A percentile compares a stretch with the other conserved stretches of the same genome.
phyloP scores from a whole-genome alignment of 2,888 invertebrate species.

The Eupithecia subfuscata region DNA sequence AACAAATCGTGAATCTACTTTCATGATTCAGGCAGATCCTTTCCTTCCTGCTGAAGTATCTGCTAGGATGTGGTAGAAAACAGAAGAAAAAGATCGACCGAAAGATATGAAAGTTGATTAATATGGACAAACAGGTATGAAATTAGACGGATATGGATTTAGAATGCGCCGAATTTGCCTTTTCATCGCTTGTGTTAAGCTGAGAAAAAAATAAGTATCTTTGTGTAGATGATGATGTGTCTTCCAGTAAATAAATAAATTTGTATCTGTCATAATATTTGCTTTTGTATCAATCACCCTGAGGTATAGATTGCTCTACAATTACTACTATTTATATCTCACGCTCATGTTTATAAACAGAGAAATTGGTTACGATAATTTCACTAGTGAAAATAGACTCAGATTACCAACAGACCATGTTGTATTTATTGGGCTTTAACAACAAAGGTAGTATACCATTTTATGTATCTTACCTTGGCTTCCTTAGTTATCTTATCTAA shows the following conservation, averaged over 20 bases:
- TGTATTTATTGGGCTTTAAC: conserved; percentile 5
- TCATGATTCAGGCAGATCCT: conserved; percentile 68
- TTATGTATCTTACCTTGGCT: conserved; percentile 10
- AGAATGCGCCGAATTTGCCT: conserved; percentile 23
- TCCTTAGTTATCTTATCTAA: conserved; percentile 10
- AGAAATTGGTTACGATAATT: conserved; percentile 3
- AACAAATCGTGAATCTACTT: conserved; percentile 48
- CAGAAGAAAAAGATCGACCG: conserved; percentile 75
- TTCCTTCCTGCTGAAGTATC: conserved; percentile 73
- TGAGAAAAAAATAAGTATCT: background rate
- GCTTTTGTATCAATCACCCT: background rate
- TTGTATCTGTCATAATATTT: background rate
- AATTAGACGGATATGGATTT: conserved; percentile 28
- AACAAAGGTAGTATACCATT: background rate
- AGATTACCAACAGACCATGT: background rate
- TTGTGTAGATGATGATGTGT: background rate
- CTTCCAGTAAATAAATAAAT: background rate
- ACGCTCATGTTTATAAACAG: conserved; percentile 11
- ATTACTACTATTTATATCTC: conserved; percentile 11
- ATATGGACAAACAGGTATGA: conserved; percentile 8
- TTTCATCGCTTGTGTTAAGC: conserved; percentile 27
- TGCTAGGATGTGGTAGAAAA: conserved; percentile 32
- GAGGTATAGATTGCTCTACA: background rate
- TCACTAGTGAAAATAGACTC: conserved; percentile 3
- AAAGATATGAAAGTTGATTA: conserved; percentile 29